These are phyloP conservation scores for Pseudomyrmex sp. DNA, from an alignment of 1,140 invertebrate species.

Conservation along the genomic window DNA sequence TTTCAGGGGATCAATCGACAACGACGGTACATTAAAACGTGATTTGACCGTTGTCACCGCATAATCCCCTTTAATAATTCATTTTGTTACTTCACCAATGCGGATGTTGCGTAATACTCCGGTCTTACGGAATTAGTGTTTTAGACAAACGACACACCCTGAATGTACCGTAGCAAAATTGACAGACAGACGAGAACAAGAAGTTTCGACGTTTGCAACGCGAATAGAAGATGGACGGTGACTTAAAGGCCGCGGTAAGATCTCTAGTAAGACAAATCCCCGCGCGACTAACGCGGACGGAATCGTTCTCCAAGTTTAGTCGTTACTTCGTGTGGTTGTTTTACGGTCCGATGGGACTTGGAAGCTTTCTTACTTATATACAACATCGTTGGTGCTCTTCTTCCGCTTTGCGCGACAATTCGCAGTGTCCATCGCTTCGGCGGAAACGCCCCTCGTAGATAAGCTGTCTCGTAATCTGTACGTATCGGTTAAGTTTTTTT, in stretches of 20 bases:
- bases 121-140: background rate
- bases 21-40: no score
- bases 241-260: constrained; percentile 7
- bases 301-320: constrained; percentile 63
- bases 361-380: constrained; percentile 25
- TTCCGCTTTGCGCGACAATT: constrained; percentile 4
- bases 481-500: background rate
- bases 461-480: background rate
- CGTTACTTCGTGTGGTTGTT: constrained; percentile 35
- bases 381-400: background rate
- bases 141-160: background rate
- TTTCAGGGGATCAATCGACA: no score
- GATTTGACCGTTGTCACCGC: no score
- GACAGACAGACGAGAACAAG: background rate
- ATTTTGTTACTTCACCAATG: no score
- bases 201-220: background rate
- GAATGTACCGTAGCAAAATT: background rate
- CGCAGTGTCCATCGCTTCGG: background rate
- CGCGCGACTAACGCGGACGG: background rate
- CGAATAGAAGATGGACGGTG: background rate
- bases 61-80: no score
- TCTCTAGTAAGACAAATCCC: constrained; percentile 45
- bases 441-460: background rate
- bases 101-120: no score
- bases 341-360: constrained; percentile 51